Conservation (phyloP, 2,888 invertebrate genomes). For the Caenorhabditis auriculariae region DNA sequence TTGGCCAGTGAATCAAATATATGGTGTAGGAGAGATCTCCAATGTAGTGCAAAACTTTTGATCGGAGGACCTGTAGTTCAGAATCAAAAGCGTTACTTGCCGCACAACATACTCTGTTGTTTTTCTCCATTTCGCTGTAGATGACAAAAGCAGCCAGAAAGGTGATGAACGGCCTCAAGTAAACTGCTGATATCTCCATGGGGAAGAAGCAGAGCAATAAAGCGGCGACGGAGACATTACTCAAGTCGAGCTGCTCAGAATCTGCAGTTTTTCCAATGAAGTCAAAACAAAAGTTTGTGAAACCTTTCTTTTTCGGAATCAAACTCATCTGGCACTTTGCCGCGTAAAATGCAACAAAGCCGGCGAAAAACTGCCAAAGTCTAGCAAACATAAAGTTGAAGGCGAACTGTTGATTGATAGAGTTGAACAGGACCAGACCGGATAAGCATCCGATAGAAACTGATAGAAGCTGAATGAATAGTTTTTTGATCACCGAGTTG, state of each 20-base stretch:
- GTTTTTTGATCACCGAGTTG: no score
- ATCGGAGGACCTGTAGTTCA: conserved; percentile 7
- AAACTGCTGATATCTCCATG: no score
- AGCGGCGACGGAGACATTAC: background rate
- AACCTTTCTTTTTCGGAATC: background rate
- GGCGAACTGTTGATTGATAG: conserved; percentile 8
- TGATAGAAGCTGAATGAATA: conserved; percentile 4
- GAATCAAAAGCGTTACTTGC: no score
- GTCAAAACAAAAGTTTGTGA: background rate
- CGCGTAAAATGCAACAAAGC: conserved; percentile 12
- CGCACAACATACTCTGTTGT: no score
- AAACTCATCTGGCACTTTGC: background rate
- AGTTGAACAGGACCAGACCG: conserved; percentile 1
- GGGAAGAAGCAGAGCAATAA: conserved; percentile 8
- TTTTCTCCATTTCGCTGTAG: no score
- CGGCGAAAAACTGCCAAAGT: conserved; percentile 25
- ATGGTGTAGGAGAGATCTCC: conserved; percentile 12
- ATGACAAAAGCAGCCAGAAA: no score
- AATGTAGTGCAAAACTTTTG: conserved; percentile 2
- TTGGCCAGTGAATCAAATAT: conserved; percentile 17
- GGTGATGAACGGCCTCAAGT: no score
- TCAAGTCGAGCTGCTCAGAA: conserved; percentile 1
- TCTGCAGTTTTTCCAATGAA: conserved; percentile 1
- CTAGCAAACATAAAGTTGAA: conserved; percentile 28
- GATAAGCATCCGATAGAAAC: background rate